Evolutionary conservation across 2,888 invertebrate species (phyloP).

Genomic region (Mamestra brassicae): DNA sequence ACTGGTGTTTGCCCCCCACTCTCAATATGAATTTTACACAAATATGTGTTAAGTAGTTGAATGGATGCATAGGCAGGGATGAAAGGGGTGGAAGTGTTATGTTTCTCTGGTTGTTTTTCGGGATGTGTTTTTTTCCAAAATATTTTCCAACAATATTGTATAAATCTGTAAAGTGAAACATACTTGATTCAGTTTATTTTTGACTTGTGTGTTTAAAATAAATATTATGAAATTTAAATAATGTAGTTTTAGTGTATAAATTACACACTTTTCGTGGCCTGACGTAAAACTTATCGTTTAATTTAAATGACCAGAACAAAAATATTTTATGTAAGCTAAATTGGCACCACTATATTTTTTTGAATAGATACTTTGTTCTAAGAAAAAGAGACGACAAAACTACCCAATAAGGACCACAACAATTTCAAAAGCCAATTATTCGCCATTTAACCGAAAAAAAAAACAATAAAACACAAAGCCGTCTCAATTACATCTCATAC

Average conservation of each 20-base stretch:
- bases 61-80: conserved; percentile 79
- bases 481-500: conserved; percentile 55
- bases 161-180: not conserved
- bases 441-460: conserved; percentile 31
- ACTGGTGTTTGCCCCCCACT: conserved; percentile 72
- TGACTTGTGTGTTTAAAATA: not conserved
- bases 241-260: not conserved
- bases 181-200: not conserved
- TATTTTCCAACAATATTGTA: not conserved
- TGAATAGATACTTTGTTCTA: not conserved
- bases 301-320: not conserved
- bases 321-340: not conserved
- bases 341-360: not conserved
- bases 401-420: conserved; percentile 3
- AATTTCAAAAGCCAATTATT: conserved; percentile 30
- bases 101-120: conserved; percentile 11
- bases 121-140: not conserved
- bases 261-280: not conserved
- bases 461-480: conserved; percentile 43
- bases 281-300: not conserved
- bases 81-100: conserved; percentile 69
- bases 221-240: not conserved
- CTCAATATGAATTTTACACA: conserved; percentile 73
- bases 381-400: not conserved
- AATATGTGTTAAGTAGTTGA: conserved; percentile 71